Conservation (phyloP, 2,797 vertebrate genomes). For the Pyrocephalus nanus region DNA sequence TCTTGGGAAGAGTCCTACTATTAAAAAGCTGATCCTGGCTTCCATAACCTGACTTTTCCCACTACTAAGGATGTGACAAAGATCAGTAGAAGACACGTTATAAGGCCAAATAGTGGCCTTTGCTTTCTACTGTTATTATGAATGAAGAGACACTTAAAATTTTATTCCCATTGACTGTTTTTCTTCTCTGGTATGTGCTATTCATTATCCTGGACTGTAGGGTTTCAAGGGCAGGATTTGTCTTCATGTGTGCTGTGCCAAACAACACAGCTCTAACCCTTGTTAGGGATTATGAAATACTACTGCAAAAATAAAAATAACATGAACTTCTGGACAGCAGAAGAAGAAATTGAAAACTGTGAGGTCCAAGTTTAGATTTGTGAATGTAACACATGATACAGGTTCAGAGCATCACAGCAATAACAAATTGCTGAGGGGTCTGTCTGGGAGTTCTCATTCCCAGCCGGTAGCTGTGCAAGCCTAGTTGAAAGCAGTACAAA, state of each 20-base stretch:
- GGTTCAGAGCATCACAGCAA: background rate
- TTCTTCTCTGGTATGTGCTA: background rate
- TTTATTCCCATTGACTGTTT: background rate
- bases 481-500: background rate
- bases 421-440: background rate
- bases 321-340: background rate
- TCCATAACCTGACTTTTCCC: background rate
- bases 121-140: background rate
- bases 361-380: background rate
- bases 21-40: background rate
- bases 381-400: background rate
- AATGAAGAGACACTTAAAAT: background rate
- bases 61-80: fast-evolving
- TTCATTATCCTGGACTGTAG: background rate
- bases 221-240: background rate
- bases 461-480: background rate
- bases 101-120: background rate
- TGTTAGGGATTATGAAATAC: background rate
- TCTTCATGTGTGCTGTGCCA: background rate
- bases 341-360: background rate
- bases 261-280: background rate
- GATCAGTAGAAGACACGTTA: background rate
- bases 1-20: background rate
- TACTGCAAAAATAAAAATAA: background rate
- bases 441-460: background rate